Evolutionary conservation across 2,113 vertebrate species (phyloP).

Genomic region (Bothrops jararaca): DNA sequence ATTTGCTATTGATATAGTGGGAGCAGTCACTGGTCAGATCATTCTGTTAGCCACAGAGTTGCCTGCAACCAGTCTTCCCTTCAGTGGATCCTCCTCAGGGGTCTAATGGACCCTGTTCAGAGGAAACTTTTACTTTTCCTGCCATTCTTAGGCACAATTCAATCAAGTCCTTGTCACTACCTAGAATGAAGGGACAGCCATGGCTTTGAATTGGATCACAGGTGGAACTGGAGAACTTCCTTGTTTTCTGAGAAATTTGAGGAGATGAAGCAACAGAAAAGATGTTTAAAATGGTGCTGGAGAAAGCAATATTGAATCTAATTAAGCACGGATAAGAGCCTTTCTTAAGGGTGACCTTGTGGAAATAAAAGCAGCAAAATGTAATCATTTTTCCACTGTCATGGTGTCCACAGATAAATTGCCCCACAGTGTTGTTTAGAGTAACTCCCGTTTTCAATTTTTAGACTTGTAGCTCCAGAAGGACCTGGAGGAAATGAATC

Average conservation of each 20-base stretch:
- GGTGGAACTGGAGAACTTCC: not conserved
- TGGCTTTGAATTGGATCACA: not conserved
- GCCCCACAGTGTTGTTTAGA: not conserved
- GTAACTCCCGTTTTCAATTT: not conserved
- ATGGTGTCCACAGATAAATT: not conserved
- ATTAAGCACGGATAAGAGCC: not conserved
- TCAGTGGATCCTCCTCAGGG: not conserved
- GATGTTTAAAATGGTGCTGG: not conserved
- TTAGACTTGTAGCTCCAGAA: not conserved
- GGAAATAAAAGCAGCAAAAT: not conserved
- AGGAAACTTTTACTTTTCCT: not conserved
- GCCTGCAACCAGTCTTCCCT: not conserved
- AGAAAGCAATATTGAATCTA: not conserved
- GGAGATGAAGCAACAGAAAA: not conserved
- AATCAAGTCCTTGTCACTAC: not conserved
- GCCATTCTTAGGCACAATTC: not conserved
- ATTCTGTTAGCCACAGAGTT: not conserved
- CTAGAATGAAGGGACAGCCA: not conserved
- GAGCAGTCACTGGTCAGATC: not conserved
- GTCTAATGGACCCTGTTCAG: not conserved
- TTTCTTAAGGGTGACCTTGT: not conserved
- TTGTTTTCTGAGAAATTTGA: not conserved
- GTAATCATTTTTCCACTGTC: not conserved
- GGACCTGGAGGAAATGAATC: not conserved
- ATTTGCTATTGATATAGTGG: not conserved